These are phyloP conservation scores for Marmota monax DNA, from an alignment of 2,113 vertebrate genomes.

Conservation along the genomic window DNA sequence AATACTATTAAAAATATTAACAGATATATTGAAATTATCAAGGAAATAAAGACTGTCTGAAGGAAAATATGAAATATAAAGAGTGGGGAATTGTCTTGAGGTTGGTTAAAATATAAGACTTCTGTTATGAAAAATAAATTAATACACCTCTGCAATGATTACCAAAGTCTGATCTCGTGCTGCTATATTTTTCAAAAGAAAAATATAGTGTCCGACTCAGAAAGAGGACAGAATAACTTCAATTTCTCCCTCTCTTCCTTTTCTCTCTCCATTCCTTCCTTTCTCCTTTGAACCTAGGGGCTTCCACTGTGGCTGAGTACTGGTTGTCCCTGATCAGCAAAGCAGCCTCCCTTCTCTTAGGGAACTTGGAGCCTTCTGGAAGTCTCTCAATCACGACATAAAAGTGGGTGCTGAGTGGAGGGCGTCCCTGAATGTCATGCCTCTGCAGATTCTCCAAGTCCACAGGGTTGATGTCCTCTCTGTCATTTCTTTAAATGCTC, in stretches of 20 bases:
- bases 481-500: neutral
- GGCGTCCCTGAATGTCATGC: neutral
- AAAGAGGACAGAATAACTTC: neutral
- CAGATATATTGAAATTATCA: conserved; percentile 25
- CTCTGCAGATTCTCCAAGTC: neutral
- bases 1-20: conserved; percentile 6
- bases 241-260: neutral
- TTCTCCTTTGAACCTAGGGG: neutral
- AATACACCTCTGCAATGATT: neutral
- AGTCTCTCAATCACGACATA: neutral
- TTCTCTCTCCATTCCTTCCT: neutral
- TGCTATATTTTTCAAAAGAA: conserved; percentile 19
- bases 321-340: neutral
- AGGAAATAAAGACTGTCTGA: conserved; percentile 38
- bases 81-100: neutral
- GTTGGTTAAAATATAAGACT: neutral
- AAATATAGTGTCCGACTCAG: neutral
- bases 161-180: neutral
- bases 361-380: neutral
- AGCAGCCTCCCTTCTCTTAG: neutral
- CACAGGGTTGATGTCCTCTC: neutral
- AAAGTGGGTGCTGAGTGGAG: neutral
- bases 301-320: neutral
- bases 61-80: conserved; percentile 15
- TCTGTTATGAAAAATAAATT: neutral